Percentiles rank a stretch among this genome's conserved stretches.
Conservation (phyloP, 2,113 vertebrate genomes). For the Hassar affinis region DNA sequence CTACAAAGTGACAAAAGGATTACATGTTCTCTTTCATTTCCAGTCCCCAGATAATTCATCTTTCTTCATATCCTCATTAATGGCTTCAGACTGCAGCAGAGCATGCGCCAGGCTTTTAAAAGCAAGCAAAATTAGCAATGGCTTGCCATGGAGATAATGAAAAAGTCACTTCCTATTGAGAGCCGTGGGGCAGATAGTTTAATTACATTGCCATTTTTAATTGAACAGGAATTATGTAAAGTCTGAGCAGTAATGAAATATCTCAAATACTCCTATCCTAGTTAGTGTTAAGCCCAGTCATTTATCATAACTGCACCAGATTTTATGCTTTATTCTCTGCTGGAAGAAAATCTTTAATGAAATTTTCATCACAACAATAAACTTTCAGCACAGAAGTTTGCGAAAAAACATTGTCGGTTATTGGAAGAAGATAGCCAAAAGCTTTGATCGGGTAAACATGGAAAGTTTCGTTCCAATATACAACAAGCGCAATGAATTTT, state of each 20-base stretch:
- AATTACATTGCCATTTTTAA: conserved; percentile 50
- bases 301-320: conserved; percentile 22
- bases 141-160: conserved; percentile 45
- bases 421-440: background rate
- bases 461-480: background rate
- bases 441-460: background rate
- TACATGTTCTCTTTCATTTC: conserved; percentile 38
- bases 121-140: conserved; percentile 37
- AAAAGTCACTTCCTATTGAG: conserved; percentile 49
- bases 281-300: conserved; percentile 29
- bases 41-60: conserved; percentile 43
- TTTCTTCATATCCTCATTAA: conserved; percentile 20
- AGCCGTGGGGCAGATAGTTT: conserved; percentile 47
- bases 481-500: background rate
- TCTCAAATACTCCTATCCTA: conserved; percentile 28
- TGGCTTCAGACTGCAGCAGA: conserved; percentile 1
- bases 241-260: conserved; percentile 39
- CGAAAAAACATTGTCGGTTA: background rate
- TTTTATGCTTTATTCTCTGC: conserved; percentile 9
- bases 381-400: background rate
- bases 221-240: conserved; percentile 51
- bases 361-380: conserved; percentile 35
- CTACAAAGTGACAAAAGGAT: conserved; percentile 44
- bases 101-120: conserved; percentile 18
- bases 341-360: conserved; percentile 34